Evolutionary conservation across 2,797 vertebrate genomes (phyloP).

Genomic region (Borostomias antarcticus): DNA sequence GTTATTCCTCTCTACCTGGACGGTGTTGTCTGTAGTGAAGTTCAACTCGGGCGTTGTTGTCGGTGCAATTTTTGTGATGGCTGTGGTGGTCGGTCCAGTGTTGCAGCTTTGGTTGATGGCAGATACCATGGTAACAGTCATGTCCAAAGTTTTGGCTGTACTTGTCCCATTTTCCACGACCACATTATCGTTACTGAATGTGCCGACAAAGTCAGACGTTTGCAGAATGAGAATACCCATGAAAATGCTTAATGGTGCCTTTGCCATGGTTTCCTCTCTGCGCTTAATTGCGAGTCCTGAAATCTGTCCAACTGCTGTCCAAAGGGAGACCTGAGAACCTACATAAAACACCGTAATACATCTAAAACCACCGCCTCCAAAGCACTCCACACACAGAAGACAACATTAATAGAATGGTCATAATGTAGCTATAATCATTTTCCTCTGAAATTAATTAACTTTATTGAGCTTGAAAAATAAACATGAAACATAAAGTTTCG

Average conservation of each 20-base stretch:
- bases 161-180: slow-evolving; percentile 14
- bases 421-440: no score
- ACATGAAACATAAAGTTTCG: no score
- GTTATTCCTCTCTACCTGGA: slow-evolving; percentile 20
- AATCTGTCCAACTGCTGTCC: slow-evolving; percentile 5
- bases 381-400: slow-evolving; percentile 1
- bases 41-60: slow-evolving; percentile 18
- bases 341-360: slow-evolving; percentile 27
- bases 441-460: no score
- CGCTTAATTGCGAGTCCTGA: slow-evolving; percentile 24
- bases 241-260: slow-evolving; percentile 40
- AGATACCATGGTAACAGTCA: slow-evolving; percentile 20
- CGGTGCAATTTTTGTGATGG: no score
- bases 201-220: slow-evolving; percentile 18
- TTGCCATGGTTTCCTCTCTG: slow-evolving; percentile 61
- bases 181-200: slow-evolving; percentile 23
- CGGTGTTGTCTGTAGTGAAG: slow-evolving; percentile 17
- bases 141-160: slow-evolving; percentile 13
- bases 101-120: slow-evolving; percentile 15
- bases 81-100: no score
- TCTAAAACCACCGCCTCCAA: slow-evolving; percentile 20
- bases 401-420: no score
- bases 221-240: slow-evolving; percentile 46
- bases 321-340: slow-evolving; percentile 23
- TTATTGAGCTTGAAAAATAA: no score